Percentiles rank a stretch among this genome's conserved stretches.
These are phyloP conservation scores for Drosophila austrosaltans DNA, from an alignment of 2,888 invertebrate species.

Conservation along the genomic window DNA sequence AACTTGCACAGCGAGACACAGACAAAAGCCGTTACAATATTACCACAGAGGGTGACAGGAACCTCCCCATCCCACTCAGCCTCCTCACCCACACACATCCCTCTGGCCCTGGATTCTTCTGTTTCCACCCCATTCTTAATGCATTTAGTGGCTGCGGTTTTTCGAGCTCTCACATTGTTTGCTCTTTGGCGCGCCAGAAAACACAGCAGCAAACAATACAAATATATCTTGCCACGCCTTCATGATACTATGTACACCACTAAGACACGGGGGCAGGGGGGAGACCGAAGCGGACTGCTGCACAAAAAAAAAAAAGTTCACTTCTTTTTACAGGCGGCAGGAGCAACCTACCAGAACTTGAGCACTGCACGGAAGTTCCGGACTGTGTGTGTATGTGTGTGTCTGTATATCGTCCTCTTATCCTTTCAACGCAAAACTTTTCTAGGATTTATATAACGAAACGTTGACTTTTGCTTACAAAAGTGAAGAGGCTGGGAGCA, in stretches of 20 bases:
- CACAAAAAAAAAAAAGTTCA: slow-evolving; percentile 20
- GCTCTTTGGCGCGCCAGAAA: slow-evolving; percentile 72
- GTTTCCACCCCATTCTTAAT: slow-evolving; percentile 61
- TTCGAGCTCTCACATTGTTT: slow-evolving; percentile 71
- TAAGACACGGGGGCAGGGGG: neutral
- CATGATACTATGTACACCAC: slow-evolving; percentile 1
- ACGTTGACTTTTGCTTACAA: slow-evolving; percentile 20
- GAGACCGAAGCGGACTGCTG: slow-evolving; percentile 18
- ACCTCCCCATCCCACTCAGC: slow-evolving; percentile 11
- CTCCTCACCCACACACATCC: neutral
- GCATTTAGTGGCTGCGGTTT: slow-evolving; percentile 79
- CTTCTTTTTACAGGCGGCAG: slow-evolving; percentile 39
- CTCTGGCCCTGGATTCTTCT: slow-evolving; percentile 2
- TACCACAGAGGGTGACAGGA: slow-evolving; percentile 54
- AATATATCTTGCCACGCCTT: slow-evolving; percentile 61
- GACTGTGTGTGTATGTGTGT: slow-evolving; percentile 23
- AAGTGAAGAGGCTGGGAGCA: neutral
- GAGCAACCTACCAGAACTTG: slow-evolving; percentile 63
- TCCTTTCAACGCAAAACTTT: slow-evolving; percentile 29
- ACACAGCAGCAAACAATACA: slow-evolving; percentile 64
- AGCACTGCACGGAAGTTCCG: slow-evolving; percentile 74
- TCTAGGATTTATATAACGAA: slow-evolving; percentile 43
- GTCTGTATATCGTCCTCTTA: slow-evolving; percentile 18
- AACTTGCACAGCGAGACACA: slow-evolving; percentile 47
- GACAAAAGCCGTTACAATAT: slow-evolving; percentile 75